phyloP scores from a whole-genome alignment of 2,888 invertebrate species.

The Tenthredo notha region DNA sequence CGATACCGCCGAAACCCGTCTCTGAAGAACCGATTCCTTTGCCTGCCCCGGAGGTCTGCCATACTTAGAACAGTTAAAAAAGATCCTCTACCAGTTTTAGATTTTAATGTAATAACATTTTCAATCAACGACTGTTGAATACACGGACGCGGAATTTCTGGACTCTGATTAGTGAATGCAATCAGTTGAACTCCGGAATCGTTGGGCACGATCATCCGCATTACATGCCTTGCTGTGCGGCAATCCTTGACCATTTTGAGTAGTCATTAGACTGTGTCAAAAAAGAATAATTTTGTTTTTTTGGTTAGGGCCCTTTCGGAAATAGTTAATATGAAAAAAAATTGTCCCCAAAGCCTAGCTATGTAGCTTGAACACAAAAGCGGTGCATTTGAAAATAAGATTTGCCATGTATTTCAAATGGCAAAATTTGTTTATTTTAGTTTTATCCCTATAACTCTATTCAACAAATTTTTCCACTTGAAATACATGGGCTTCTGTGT shows the following conservation, averaged over 20 bases:
- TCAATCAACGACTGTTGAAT: neutral
- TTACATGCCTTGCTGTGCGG: neutral
- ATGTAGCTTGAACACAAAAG: no score
- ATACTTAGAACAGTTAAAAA: slow-evolving; percentile 16
- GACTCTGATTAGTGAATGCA: neutral
- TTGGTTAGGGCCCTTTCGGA: no score
- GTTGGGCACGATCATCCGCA: neutral
- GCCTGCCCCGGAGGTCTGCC: slow-evolving; percentile 67
- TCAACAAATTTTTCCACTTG: no score
- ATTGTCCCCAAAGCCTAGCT: no score
- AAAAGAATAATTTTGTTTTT: no score
- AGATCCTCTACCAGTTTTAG: neutral
- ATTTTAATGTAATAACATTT: slow-evolving; percentile 2
- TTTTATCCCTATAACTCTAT: no score
- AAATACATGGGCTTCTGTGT: no score
- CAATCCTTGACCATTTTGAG: neutral
- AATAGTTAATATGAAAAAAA: no score
- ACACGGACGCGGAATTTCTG: neutral
- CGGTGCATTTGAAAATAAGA: no score
- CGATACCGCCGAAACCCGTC: slow-evolving; percentile 69
- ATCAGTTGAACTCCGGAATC: neutral
- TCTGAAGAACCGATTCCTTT: slow-evolving; percentile 73
- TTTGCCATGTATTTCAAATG: no score
- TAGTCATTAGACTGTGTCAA: no score
- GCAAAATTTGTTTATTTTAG: no score